phyloP scores from a whole-genome alignment of 2,888 invertebrate genomes.

The Sturmia bella region DNA sequence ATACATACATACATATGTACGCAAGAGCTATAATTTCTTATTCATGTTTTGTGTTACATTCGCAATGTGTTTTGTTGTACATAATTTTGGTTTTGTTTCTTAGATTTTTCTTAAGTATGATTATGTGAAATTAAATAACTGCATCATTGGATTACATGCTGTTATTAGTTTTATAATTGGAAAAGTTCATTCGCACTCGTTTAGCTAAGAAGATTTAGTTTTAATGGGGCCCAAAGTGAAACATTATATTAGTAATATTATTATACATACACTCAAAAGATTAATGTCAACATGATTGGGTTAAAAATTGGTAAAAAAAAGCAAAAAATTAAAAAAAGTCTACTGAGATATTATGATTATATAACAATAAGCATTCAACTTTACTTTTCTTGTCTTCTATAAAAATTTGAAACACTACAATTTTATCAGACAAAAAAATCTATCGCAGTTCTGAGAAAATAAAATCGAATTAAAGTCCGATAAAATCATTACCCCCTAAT shows the following conservation, averaged over 20 bases:
- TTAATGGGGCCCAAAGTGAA: constrained; percentile 51
- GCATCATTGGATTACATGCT: constrained; percentile 67
- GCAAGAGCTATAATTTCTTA: constrained; percentile 54
- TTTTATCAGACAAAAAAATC: too few relatives aligned
- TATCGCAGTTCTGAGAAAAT: too few relatives aligned
- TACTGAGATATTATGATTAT: too few relatives aligned
- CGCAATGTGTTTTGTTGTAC: constrained; percentile 19
- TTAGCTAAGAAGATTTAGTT: constrained; percentile 34
- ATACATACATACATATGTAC: background rate
- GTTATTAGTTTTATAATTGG: constrained; percentile 66
- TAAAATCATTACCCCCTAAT: too few relatives aligned
- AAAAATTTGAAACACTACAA: too few relatives aligned
- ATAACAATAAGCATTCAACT: too few relatives aligned
- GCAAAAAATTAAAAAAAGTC: too few relatives aligned
- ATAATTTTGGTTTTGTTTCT: constrained; percentile 45
- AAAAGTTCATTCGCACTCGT: constrained; percentile 67
- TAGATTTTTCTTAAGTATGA: constrained; percentile 50
- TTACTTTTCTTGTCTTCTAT: too few relatives aligned
- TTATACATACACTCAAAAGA: too few relatives aligned
- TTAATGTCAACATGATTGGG: too few relatives aligned
- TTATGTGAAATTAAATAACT: constrained; percentile 66
- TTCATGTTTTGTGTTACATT: constrained; percentile 34
- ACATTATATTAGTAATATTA: background rate
- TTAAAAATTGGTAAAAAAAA: too few relatives aligned
- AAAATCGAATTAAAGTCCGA: too few relatives aligned